These are phyloP conservation scores for Philotrypesis tridentata DNA, from an alignment of 1,140 invertebrate genomes.

Conservation along the genomic window DNA sequence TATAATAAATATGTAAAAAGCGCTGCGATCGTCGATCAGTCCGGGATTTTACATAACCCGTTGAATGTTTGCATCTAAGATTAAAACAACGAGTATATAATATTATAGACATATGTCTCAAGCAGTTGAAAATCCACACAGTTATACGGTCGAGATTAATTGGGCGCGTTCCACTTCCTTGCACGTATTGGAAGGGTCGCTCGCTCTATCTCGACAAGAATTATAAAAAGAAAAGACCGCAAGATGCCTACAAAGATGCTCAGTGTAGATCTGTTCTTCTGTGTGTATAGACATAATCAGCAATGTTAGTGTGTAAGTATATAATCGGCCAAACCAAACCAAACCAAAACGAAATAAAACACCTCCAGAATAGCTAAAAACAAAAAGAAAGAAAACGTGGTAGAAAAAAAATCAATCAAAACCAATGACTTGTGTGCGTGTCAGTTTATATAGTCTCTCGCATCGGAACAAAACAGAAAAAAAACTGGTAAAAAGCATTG, in stretches of 20 bases:
- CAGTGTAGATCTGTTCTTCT: background rate
- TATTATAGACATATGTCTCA: background rate
- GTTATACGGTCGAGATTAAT: conserved; percentile 10
- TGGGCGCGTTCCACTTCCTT: conserved; percentile 14
- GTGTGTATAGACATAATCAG: background rate
- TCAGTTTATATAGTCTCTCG: background rate
- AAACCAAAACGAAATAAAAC: too few relatives aligned
- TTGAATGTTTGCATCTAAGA: conserved; percentile 5
- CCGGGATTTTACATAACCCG: background rate
- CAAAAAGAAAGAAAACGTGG: background rate
- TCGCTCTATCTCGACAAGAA: background rate
- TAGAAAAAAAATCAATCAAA: background rate
- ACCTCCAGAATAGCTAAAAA: background rate
- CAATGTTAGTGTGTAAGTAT: background rate
- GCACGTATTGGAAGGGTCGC: background rate
- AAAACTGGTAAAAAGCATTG: conserved; percentile 33
- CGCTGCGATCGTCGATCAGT: conserved; percentile 13
- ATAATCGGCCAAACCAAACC: too few relatives aligned
- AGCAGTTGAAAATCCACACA: conserved; percentile 11
- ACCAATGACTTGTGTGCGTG: background rate
- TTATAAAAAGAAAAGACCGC: background rate
- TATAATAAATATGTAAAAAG: conserved; percentile 2
- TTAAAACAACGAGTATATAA: background rate
- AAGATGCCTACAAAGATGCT: conserved; percentile 14
- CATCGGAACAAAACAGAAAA: conserved; percentile 50